Evolutionary conservation across 2,113 vertebrate species (phyloP).

Genomic region (Bubo scandiacus): DNA sequence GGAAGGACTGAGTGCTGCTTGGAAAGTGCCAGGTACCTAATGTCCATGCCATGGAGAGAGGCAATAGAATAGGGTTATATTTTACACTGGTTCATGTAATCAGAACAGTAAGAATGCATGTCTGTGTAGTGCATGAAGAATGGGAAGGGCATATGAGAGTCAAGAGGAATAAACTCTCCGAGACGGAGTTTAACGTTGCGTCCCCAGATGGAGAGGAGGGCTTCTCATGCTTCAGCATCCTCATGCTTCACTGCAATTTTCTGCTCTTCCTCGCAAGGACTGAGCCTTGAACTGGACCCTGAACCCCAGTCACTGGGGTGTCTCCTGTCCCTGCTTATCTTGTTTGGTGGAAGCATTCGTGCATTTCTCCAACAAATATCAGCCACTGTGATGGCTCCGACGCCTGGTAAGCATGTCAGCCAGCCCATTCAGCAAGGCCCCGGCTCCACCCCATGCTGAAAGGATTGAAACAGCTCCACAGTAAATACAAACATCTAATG

Average conservation of each 20-base stretch:
- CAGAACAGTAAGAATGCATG: neutral
- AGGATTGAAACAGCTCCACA: neutral
- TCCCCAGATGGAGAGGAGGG: neutral
- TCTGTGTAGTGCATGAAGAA: neutral
- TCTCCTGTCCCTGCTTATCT: neutral
- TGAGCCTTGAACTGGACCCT: neutral
- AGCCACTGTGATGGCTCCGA: rapidly evolving
- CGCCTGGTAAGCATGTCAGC: neutral
- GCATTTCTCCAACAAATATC: neutral
- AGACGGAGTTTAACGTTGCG: neutral
- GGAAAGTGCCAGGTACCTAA: neutral
- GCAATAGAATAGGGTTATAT: neutral
- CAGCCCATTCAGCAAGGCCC: neutral
- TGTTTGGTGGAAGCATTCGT: neutral
- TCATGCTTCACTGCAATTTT: neutral
- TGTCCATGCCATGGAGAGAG: neutral
- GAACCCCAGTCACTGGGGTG: neutral
- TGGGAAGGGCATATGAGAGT: neutral
- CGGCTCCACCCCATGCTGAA: neutral
- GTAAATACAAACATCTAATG: slow-evolving; percentile 28
- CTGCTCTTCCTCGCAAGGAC: neutral
- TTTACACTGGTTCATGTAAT: neutral
- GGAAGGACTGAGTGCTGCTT: neutral
- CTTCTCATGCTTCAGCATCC: neutral
- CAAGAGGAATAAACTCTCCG: neutral